phyloP scores from a whole-genome alignment of 2,113 vertebrate genomes.

The Xiphias gladius region DNA sequence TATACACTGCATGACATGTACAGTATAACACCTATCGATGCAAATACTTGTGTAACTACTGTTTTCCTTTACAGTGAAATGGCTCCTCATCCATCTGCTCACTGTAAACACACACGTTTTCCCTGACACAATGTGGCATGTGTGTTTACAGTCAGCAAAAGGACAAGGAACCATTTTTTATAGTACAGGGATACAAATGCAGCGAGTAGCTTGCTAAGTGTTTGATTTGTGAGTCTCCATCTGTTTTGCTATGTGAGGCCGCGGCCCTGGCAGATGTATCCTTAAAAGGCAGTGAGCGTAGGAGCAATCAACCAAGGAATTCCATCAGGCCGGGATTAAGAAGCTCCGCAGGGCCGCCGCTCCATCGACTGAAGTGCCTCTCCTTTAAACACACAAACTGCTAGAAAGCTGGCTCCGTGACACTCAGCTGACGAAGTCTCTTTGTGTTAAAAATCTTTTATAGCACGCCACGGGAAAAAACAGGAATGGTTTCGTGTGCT shows the following conservation, averaged over 20 bases:
- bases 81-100: conserved; percentile 33
- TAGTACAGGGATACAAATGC: conserved; percentile 62
- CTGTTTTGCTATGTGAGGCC: conserved; percentile 72
- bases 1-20: neutral
- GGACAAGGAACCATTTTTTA: conserved; percentile 64
- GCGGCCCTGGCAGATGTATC: conserved; percentile 79
- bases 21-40: conserved; percentile 6
- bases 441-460: neutral
- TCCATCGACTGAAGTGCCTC: conserved; percentile 54
- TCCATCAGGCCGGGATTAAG: conserved; percentile 80
- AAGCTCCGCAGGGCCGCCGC: conserved; percentile 61
- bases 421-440: too few relatives aligned
- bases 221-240: conserved; percentile 83
- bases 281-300: conserved; percentile 87
- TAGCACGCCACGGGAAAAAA: neutral
- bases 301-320: conserved; percentile 84
- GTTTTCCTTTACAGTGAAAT: conserved; percentile 25
- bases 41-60: conserved; percentile 11
- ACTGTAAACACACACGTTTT: conserved; percentile 50
- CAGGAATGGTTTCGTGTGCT: neutral
- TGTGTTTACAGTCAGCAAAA: conserved; percentile 74
- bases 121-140: conserved; percentile 38
- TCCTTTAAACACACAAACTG: conserved; percentile 53
- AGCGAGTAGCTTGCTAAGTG: conserved; percentile 65
- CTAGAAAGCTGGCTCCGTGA: conserved; percentile 22